Evolutionary conservation across 1,140 invertebrate species (phyloP), one percentile per base, ranked within the genome.

Genomic region (Drosophila kurseongensis): DNA sequence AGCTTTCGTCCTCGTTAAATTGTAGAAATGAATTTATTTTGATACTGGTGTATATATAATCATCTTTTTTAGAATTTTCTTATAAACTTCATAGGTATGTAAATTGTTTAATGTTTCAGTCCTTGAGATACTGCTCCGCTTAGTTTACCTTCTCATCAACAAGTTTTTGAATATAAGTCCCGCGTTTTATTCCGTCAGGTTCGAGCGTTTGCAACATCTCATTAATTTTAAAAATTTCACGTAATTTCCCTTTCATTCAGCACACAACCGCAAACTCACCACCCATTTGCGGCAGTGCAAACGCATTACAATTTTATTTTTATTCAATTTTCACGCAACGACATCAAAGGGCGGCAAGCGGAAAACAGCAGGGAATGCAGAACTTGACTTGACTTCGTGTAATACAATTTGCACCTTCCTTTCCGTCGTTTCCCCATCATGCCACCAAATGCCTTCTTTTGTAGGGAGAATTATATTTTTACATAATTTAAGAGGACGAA

Each of bases 401-500:
- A 78, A 78, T 78, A 72, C 55, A 65, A 82, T 75, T 83, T 75
- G 63, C 75, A 75, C 58, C 67, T 54, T 61, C 52, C 57, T 40
- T 40, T 23, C 23, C 54, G 36, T 44, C 67, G 16, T 18, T 60
- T 35, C 27, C 55, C 51, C 29, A 36, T 51, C 29, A 7, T 8
- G 32, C 50, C 36, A 16, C 50, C 48, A 35, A 51, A 32, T 51
- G 63, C 50, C 56, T 32, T 57, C 23, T 12, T 69, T 63, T 72
- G 65, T 75, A 57, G 45, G 66, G 57, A 71, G 78, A 75, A 75
- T 79, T 84, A 75, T 82, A 84, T 84, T 83, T 82, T 84, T 79
- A 83, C 80, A 83, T 84, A 83, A 83, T 83, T 84, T 79, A 83
- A 79, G 56, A 79, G 61, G 45, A 16, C 18, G 42, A 77, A 56